These are phyloP conservation scores for Alectoris magna DNA, from an alignment of 2,797 vertebrate genomes.

Conservation along the genomic window DNA sequence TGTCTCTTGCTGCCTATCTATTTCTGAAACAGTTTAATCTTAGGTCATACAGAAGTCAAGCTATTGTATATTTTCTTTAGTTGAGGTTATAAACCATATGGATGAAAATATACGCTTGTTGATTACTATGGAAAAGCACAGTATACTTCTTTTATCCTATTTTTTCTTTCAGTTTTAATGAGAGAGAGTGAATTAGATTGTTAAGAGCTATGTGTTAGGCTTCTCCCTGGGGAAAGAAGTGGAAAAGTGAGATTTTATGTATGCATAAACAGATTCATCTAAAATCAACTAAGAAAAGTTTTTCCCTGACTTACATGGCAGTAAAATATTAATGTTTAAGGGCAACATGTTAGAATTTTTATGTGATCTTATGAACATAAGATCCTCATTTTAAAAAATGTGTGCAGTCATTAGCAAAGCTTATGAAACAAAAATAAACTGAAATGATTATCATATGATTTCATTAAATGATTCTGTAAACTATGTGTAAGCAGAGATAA, in stretches of 20 bases:
- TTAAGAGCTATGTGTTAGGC: neutral
- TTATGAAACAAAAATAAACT: neutral
- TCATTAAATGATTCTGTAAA: neutral
- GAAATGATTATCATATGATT: neutral
- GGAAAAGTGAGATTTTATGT: neutral
- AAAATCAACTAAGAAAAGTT: neutral
- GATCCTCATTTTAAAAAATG: neutral
- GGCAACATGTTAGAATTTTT: neutral
- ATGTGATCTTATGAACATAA: neutral
- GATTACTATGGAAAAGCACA: slow-evolving; percentile 15
- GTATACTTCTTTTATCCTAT: neutral
- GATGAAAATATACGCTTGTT: neutral
- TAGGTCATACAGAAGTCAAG: slow-evolving; percentile 35
- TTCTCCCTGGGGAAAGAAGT: neutral
- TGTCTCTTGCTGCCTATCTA: neutral
- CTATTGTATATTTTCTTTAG: slow-evolving; percentile 1
- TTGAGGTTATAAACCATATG: slow-evolving; percentile 5
- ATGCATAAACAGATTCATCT: neutral
- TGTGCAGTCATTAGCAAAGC: neutral
- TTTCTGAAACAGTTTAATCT: neutral
- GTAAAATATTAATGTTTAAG: neutral
- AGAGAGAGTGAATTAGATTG: neutral
- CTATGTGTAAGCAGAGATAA: neutral
- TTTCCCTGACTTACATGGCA: neutral
- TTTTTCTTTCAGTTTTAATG: slow-evolving; percentile 17